Base-by-base conservation (phyloP, 2,797 vertebrate genomes). In the Meda fulgida region DNA sequence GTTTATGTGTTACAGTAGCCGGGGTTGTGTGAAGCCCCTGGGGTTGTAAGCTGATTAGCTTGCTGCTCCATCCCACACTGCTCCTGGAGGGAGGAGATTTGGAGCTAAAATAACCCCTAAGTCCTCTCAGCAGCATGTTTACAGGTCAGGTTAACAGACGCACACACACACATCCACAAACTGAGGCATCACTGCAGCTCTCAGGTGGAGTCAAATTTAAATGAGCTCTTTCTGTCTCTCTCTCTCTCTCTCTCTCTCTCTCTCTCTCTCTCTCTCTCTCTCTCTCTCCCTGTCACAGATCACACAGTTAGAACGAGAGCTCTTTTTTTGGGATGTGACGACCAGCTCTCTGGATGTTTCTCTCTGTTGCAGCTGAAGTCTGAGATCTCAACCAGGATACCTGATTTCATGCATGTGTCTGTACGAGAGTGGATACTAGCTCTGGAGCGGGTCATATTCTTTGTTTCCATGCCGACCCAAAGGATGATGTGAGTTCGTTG, bases 31-130 rank as follows among this genome's bases (percentile, higher is more conserved):
- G 91, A 92, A 93, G 91, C 89, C 93, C 87, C 92, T 92, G 92
- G 92, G 95, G 94, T 94, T 95, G 92, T 98, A 97, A 99, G 94
- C 94, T 94, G 96, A 96, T 99, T 97, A 97, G 63, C 85, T 34
- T 89, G 90, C 88, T 91, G 93, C 94, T 95, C 93, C 92, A 89
- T 93, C 89, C 89, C 84, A 91, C 76, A 81, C 91, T 90, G 91
- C 93, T 87, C 80, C 93, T 3, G 94, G 92, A 95, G 94, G 94
- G 93, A 94, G 92, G 91, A 95, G 96, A 97, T 98, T 96, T 94
- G 94, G 90, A 94, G 96, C 95, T 96, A 95, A 95, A 97, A 96
- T 97, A 96, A 96, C 93, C 93, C 92, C 86, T 95, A 97, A 98
- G 96, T 96, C 95, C 92, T 81, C 11, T 94, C 92, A 93, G 94